Evolutionary conservation across 1,140 invertebrate genomes (phyloP).

Genomic region (Camponotus floridanus): DNA sequence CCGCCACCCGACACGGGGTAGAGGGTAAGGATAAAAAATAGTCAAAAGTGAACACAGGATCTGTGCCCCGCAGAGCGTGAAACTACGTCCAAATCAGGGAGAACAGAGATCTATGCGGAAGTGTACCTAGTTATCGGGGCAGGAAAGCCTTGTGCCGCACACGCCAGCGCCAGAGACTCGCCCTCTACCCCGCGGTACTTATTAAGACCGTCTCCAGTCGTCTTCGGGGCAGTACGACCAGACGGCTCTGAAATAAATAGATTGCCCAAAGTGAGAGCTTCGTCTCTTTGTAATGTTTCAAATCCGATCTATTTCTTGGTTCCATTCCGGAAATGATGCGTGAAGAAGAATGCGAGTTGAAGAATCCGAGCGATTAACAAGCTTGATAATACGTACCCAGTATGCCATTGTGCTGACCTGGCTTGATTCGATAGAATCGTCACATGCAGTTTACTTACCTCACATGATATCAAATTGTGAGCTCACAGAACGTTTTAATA

Average conservation of each 20-base stretch:
- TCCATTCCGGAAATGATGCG: conserved; percentile 3
- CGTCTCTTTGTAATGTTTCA: conserved; percentile 30
- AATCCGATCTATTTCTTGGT: conserved; percentile 9
- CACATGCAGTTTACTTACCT: conserved; percentile 71
- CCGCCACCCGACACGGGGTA: conserved; percentile 77
- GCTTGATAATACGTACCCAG: conserved; percentile 61
- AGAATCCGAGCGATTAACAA: conserved; percentile 34
- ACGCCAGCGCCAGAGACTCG: conserved; percentile 87
- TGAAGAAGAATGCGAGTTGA: conserved; percentile 1
- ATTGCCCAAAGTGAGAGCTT: conserved; percentile 65
- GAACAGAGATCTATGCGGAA: conserved; percentile 68
- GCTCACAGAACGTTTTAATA: no score
- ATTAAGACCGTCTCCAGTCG: conserved; percentile 83
- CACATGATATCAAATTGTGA: conserved; percentile 25
- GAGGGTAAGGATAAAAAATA: conserved; percentile 77
- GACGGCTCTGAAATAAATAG: conserved; percentile 87
- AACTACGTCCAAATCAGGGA: conserved; percentile 66
- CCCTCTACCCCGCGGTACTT: conserved; percentile 79
- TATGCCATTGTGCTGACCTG: conserved; percentile 39
- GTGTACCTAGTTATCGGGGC: conserved; percentile 85
- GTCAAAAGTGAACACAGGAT: conserved; percentile 69
- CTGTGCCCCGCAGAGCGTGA: conserved; percentile 69
- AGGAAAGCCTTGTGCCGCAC: conserved; percentile 89
- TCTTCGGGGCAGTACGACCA: conserved; percentile 88
- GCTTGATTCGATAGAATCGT: conserved; percentile 30